Percentiles rank a stretch among this genome's conserved stretches.
These are phyloP conservation scores for Gymnodraco acuticeps DNA, from an alignment of 2,797 vertebrate genomes.

Conservation along the genomic window DNA sequence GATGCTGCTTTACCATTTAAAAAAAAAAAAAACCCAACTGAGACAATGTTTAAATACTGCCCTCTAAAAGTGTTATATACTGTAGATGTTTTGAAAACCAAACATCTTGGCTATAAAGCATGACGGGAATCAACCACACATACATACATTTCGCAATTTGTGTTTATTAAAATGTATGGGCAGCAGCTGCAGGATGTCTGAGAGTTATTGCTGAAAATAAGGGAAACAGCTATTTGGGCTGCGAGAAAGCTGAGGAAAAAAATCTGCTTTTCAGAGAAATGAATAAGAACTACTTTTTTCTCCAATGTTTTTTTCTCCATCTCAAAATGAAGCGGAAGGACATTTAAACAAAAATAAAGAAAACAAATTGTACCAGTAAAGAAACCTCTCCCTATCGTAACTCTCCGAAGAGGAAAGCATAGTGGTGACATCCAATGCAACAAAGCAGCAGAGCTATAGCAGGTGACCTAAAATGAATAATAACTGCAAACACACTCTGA, in stretches of 20 bases:
- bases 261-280: not conserved
- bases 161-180: conserved; percentile 46
- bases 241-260: not conserved
- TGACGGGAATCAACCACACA: conserved; percentile 23
- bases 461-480: conserved; percentile 24
- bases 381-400: conserved; percentile 17
- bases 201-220: conserved; percentile 5
- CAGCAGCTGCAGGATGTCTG: conserved; percentile 43
- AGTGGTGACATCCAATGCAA: conserved; percentile 9
- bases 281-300: not conserved
- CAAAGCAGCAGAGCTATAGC: conserved; percentile 22
- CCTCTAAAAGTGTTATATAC: conserved; percentile 8
- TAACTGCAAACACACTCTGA: conserved; percentile 11
- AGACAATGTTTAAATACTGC: conserved; percentile 8
- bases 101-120: conserved; percentile 8
- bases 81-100: conserved; percentile 14
- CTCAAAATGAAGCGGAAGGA: not conserved
- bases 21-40: conserved; percentile 12
- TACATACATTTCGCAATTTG: conserved; percentile 15
- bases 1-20: conserved; percentile 12
- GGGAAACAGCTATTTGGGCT: not conserved
- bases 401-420: not conserved
- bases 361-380: not conserved
- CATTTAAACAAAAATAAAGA: not conserved
- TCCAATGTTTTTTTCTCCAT: not conserved